Percentiles rank a stretch among this genome's conserved stretches.
Evolutionary conservation across 2,888 invertebrate genomes (phyloP).

Genomic region (Gnatocerus cornutus): DNA sequence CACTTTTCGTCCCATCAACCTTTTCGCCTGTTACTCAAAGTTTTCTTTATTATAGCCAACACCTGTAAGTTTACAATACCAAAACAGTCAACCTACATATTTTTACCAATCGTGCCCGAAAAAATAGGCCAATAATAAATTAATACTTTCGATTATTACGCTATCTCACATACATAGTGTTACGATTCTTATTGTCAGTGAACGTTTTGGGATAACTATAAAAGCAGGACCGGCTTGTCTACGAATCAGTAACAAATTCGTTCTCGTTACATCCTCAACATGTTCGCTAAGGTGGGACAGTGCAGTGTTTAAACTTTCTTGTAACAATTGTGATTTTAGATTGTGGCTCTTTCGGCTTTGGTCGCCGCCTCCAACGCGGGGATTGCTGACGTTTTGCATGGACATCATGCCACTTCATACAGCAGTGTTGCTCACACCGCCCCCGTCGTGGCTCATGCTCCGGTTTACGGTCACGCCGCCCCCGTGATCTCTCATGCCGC

Average conservation of each 20-base stretch:
- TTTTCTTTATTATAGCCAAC: neutral
- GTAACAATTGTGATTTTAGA: constrained; percentile 53
- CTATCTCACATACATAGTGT: constrained; percentile 38
- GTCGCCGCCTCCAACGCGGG: constrained; percentile 71
- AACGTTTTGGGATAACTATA: constrained; percentile 46
- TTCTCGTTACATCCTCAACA: constrained; percentile 31
- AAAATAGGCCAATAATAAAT: constrained; percentile 47
- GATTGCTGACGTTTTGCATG: constrained; percentile 60
- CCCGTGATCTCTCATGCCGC: constrained; percentile 28
- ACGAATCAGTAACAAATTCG: constrained; percentile 31
- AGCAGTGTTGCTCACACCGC: constrained; percentile 9
- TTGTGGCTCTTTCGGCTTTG: constrained; percentile 64
- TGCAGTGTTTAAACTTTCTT: neutral
- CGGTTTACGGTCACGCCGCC: constrained; percentile 33
- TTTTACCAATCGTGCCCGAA: constrained; percentile 23
- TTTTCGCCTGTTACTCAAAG: neutral
- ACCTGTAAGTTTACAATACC: neutral
- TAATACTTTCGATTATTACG: constrained; percentile 48
- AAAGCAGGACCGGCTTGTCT: constrained; percentile 26
- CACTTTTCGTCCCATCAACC: neutral
- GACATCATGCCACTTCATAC: constrained; percentile 39
- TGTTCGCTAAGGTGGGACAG: constrained; percentile 38
- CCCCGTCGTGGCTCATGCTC: constrained; percentile 41
- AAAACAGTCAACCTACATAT: constrained; percentile 1
- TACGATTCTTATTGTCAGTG: constrained; percentile 48